A percentile compares a stretch with the other conserved stretches of the same genome.
Conservation (phyloP, 2,888 invertebrate species). For the Plebejus melissa region DNA sequence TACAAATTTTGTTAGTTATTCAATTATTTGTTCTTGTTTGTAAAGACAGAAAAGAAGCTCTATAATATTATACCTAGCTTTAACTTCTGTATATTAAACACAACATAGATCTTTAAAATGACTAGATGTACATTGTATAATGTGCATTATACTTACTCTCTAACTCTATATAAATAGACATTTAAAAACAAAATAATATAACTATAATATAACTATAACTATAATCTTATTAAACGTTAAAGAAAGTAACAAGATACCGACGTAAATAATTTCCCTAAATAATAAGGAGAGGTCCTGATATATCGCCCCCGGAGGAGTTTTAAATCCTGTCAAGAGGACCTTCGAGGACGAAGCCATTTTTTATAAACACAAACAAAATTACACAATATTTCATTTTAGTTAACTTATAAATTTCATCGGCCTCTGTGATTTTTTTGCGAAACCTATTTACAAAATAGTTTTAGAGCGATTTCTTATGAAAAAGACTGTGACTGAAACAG, state of each 20-base stretch:
- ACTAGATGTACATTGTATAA: no score
- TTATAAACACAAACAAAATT: conserved; percentile 15
- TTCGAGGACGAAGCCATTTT: not conserved
- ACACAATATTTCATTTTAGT: conserved; percentile 6
- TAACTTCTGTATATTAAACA: no score
- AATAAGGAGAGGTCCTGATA: not conserved
- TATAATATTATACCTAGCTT: no score
- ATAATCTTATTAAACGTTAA: not conserved
- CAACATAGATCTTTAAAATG: no score
- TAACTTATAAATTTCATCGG: not conserved
- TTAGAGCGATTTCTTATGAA: no score
- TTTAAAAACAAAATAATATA: not conserved
- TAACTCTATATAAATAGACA: no score
- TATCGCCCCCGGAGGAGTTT: not conserved
- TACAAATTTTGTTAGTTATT: no score
- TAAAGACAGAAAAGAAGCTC: no score
- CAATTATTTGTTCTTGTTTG: no score
- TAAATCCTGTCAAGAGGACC: conserved; percentile 13
- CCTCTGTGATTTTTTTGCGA: not conserved
- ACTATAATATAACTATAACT: no score
- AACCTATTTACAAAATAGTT: not conserved
- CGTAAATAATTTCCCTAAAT: not conserved
- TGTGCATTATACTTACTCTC: no score
- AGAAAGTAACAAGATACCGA: not conserved
- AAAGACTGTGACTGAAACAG: no score